Conservation (phyloP, 2,797 vertebrate genomes). For the Sibirionetta formosa region DNA sequence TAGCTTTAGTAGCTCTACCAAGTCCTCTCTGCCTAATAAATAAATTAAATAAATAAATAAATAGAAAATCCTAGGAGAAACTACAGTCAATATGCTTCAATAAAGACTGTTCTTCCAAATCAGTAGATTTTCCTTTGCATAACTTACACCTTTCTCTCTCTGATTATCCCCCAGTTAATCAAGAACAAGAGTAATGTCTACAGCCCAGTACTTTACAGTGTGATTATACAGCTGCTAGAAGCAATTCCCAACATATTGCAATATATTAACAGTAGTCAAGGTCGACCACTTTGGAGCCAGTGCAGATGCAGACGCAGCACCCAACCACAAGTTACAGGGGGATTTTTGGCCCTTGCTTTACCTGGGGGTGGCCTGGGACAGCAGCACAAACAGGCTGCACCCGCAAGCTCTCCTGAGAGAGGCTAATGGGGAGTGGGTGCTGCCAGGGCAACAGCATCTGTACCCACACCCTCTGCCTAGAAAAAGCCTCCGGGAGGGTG, state of each 20-base stretch:
- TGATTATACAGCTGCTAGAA: slow-evolving; percentile 19
- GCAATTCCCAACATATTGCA: slow-evolving; percentile 25
- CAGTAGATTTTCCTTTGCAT: neutral
- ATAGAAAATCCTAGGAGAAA: neutral
- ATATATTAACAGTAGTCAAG: neutral
- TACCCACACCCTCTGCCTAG: too few relatives aligned
- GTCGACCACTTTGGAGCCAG: too few relatives aligned
- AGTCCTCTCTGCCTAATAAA: neutral
- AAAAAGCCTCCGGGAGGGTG: too few relatives aligned
- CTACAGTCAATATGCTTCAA: neutral
- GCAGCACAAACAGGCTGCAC: too few relatives aligned
- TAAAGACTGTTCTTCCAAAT: neutral
- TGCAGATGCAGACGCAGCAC: too few relatives aligned
- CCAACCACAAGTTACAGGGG: too few relatives aligned
- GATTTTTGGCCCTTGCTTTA: too few relatives aligned
- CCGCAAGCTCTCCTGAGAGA: too few relatives aligned
- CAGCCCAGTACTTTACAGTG: slow-evolving; percentile 3
- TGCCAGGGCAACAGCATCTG: too few relatives aligned
- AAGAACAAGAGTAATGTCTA: slow-evolving; percentile 5
- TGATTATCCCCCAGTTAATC: slow-evolving; percentile 36
- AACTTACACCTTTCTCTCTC: slow-evolving; percentile 19
- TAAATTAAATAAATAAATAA: neutral
- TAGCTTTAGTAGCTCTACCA: neutral
- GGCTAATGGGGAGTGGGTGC: too few relatives aligned
- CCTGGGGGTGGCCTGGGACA: too few relatives aligned